phyloP scores from a whole-genome alignment of 2,797 vertebrate genomes.

The Oceanodroma leucorhoa region DNA sequence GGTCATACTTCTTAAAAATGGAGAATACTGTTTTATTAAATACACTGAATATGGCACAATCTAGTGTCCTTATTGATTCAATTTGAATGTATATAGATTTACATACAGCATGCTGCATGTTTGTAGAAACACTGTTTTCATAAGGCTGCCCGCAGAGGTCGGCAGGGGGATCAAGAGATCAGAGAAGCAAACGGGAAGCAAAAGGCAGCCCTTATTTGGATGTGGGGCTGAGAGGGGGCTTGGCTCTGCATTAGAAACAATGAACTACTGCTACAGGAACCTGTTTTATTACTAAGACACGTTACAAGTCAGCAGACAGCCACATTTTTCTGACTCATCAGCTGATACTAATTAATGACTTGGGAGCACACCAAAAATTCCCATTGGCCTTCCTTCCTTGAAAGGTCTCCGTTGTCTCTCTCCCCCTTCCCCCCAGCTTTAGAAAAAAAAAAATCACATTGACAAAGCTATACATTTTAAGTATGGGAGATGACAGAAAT shows the following conservation, averaged over 20 bases:
- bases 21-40: not conserved
- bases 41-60: not conserved
- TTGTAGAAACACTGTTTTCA: not conserved
- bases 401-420: not conserved
- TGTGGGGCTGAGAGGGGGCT: not conserved
- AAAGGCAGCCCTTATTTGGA: not conserved
- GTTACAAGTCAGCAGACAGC: slow-evolving; percentile 38
- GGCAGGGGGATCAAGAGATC: not conserved
- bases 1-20: not conserved
- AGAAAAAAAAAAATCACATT: not conserved
- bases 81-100: not conserved
- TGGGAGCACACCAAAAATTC: slow-evolving; percentile 19
- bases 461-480: not conserved
- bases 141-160: not conserved
- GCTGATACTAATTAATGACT: slow-evolving; percentile 45
- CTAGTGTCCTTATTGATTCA: not conserved
- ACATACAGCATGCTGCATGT: not conserved
- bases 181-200: accelerated
- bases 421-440: not conserved
- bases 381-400: not conserved
- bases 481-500: not conserved
- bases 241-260: not conserved
- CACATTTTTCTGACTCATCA: slow-evolving; percentile 41
- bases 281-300: slow-evolving; percentile 11
- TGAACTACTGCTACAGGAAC: not conserved